These are phyloP conservation scores for Perizoma flavofasciatum DNA, from an alignment of 2,888 invertebrate genomes.

Conservation along the genomic window DNA sequence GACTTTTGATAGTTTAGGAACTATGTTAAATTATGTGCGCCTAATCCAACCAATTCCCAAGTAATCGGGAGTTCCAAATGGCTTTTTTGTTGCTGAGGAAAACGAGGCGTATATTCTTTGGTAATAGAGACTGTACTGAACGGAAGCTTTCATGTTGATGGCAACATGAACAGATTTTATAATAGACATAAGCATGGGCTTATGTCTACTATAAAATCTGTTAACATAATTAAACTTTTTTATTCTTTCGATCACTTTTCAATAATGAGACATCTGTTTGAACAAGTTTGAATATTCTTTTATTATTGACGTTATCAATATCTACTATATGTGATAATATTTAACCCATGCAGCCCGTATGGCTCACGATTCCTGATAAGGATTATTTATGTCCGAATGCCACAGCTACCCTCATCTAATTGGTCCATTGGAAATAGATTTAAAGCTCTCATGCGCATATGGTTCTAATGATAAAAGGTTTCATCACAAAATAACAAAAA, in stretches of 20 bases:
- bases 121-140: too few species aligned
- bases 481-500: conserved; percentile 6
- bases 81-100: too few species aligned
- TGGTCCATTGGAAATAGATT: conserved; percentile 44
- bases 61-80: too few species aligned
- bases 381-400: conserved; percentile 66
- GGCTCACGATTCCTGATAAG: conserved; percentile 64
- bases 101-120: too few species aligned
- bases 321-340: conserved; percentile 25
- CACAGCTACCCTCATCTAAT: conserved; percentile 44
- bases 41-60: too few species aligned
- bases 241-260: background rate
- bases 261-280: too few species aligned
- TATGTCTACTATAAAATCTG: too few species aligned
- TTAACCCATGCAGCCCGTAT: conserved; percentile 53
- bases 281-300: background rate
- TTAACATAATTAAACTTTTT: background rate
- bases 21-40: too few species aligned
- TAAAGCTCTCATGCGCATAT: conserved; percentile 40
- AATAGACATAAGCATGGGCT: too few species aligned
- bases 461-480: conserved; percentile 29
- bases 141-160: too few species aligned
- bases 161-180: too few species aligned
- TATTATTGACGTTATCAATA: conserved; percentile 20
- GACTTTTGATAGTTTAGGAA: too few species aligned